These are phyloP conservation scores for Drosophila dunni DNA, from an alignment of 1,140 invertebrate species.

Conservation along the genomic window DNA sequence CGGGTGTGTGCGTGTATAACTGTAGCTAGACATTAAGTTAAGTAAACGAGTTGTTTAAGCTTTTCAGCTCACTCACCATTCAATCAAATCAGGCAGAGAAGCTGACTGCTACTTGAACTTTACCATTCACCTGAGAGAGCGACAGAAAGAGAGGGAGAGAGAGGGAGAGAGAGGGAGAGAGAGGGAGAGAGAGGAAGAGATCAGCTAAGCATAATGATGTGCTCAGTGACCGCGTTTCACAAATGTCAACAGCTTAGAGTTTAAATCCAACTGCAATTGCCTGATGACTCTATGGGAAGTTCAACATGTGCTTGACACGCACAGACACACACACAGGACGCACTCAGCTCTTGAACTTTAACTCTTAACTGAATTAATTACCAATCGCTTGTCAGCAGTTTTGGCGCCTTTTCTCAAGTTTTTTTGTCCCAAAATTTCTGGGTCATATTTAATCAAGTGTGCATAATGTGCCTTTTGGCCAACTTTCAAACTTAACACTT, in stretches of 20 bases:
- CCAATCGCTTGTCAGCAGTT: conserved; percentile 27
- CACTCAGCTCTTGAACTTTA: conserved; percentile 13
- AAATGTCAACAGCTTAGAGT: background rate
- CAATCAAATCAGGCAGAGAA: conserved; percentile 53
- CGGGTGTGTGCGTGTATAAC: conserved; percentile 3
- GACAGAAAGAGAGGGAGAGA: background rate
- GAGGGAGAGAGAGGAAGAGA: background rate
- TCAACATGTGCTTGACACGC: conserved; percentile 15
- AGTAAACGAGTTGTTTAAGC: conserved; percentile 40
- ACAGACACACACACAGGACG: background rate
- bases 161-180: background rate
- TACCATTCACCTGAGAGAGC: conserved; percentile 13
- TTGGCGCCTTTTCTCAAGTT: conserved; percentile 30
- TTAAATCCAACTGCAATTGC: conserved; percentile 4
- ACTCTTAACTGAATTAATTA: conserved; percentile 43
- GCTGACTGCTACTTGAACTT: conserved; percentile 47
- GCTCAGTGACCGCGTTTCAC: conserved; percentile 51
- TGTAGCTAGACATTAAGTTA: conserved; percentile 41
- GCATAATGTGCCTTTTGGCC: conserved; percentile 56
- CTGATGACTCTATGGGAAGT: conserved; percentile 20
- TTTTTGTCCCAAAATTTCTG: conserved; percentile 16
- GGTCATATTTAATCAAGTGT: conserved; percentile 65
- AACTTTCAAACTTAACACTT: conserved; percentile 81
- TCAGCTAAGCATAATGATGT: conserved; percentile 45
- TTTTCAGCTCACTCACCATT: conserved; percentile 49